These are phyloP conservation scores for Varanus salvator DNA, from an alignment of 2,113 vertebrate species.

Conservation along the genomic window DNA sequence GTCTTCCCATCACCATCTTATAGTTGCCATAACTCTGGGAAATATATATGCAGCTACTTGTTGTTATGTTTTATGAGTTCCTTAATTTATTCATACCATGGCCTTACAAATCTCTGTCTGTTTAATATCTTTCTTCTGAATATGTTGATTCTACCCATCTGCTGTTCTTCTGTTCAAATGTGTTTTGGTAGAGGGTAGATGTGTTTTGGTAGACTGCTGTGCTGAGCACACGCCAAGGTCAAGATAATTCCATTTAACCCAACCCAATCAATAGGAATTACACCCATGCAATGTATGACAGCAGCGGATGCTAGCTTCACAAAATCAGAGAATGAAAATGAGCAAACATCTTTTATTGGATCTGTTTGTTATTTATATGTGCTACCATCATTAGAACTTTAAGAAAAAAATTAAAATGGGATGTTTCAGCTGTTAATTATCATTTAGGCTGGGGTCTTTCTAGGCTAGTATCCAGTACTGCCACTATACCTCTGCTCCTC, in stretches of 20 bases:
- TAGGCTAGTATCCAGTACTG: too few relatives aligned
- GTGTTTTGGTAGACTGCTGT: background rate
- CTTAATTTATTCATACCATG: constrained; percentile 29
- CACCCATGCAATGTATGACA: background rate
- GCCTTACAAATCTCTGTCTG: constrained; percentile 28
- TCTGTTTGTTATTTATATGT: background rate
- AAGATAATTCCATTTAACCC: constrained; percentile 6
- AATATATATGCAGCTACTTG: constrained; percentile 29
- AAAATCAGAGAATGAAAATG: background rate
- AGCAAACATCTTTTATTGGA: background rate
- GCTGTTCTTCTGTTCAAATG: background rate
- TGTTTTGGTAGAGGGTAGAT: background rate
- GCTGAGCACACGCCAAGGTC: background rate
- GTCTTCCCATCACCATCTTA: constrained; percentile 39
- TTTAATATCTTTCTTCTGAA: constrained; percentile 34
- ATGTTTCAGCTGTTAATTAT: background rate
- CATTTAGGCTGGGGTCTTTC: background rate
- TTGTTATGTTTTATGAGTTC: constrained; percentile 38
- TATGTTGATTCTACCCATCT: constrained; percentile 30
- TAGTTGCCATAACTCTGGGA: constrained; percentile 20
- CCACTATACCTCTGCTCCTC: too few relatives aligned
- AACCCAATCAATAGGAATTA: background rate
- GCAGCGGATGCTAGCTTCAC: background rate
- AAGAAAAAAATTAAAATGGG: background rate
- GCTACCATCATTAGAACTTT: background rate